These are phyloP conservation scores for Solen grandis DNA, from an alignment of 1,140 invertebrate species.

Conservation along the genomic window DNA sequence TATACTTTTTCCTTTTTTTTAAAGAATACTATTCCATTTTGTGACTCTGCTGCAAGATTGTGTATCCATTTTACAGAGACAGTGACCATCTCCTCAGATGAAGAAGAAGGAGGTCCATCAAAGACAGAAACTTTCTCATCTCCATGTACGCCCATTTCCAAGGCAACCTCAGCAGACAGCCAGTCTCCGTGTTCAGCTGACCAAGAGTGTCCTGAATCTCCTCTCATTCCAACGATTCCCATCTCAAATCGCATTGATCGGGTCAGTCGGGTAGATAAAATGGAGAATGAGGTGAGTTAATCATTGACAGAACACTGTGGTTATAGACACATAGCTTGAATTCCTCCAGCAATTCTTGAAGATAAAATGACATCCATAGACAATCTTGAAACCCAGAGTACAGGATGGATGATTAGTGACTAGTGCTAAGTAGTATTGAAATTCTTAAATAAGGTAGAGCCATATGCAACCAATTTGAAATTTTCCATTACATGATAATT, in stretches of 20 bases:
- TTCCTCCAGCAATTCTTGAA: background rate
- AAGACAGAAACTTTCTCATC: background rate
- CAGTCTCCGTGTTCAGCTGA: slow-evolving; percentile 18
- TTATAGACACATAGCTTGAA: background rate
- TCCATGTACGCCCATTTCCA: background rate
- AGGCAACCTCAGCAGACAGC: background rate
- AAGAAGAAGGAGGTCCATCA: slow-evolving; percentile 10
- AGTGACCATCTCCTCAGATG: slow-evolving; percentile 52
- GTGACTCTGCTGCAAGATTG: no score
- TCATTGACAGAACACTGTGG: background rate
- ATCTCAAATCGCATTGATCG: slow-evolving; percentile 3
- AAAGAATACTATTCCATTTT: no score
- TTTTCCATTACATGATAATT: no score
- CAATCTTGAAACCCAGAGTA: no score
- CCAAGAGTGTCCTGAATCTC: slow-evolving; percentile 45
- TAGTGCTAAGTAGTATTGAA: no score
- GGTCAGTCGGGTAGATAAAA: slow-evolving; percentile 10
- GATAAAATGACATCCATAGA: background rate
- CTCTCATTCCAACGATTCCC: slow-evolving; percentile 46
- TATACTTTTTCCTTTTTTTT: no score
- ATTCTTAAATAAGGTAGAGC: no score
- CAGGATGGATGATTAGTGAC: no score
- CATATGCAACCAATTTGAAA: no score
- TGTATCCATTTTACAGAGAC: slow-evolving; percentile 29
- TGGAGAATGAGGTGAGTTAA: slow-evolving; percentile 25